phyloP scores from a whole-genome alignment of 2,888 invertebrate genomes.

The Latrodectus hesperus region DNA sequence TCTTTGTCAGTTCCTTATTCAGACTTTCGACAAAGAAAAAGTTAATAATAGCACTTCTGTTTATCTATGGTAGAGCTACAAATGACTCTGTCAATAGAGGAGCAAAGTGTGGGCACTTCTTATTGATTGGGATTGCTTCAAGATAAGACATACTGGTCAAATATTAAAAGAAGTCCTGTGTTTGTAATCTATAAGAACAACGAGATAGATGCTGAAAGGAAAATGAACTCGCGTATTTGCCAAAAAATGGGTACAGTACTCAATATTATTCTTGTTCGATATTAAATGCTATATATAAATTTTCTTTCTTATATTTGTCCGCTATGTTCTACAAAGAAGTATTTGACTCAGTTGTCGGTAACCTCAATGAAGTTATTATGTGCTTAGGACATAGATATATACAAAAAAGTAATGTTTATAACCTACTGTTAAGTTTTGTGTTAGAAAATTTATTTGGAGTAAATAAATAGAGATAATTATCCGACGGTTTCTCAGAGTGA shows the following conservation, averaged over 20 bases:
- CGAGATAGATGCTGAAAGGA: not conserved
- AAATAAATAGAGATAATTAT: too few species aligned
- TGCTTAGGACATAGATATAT: too few species aligned
- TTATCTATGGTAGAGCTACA: slow-evolving; percentile 42
- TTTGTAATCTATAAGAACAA: slow-evolving; percentile 28
- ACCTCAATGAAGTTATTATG: too few species aligned
- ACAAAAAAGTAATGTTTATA: too few species aligned
- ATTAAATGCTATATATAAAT: too few species aligned
- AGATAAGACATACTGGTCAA: slow-evolving; percentile 20
- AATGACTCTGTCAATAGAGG: slow-evolving; percentile 38
- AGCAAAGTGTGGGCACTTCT: slow-evolving; percentile 30
- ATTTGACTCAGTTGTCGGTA: too few species aligned
- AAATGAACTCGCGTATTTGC: slow-evolving; percentile 17
- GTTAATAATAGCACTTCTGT: slow-evolving; percentile 40
- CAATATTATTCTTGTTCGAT: not conserved
- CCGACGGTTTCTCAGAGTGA: too few species aligned
- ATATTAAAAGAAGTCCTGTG: slow-evolving; percentile 30
- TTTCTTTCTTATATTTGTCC: too few species aligned
- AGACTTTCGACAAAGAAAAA: slow-evolving; percentile 25
- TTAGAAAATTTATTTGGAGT: too few species aligned
- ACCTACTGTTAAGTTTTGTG: too few species aligned
- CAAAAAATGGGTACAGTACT: slow-evolving; percentile 2
- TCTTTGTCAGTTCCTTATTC: slow-evolving; percentile 20
- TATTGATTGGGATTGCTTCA: slow-evolving; percentile 31
- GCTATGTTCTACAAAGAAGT: too few species aligned